These are phyloP conservation scores for Cladorhizidae sp. DNA, from an alignment of 37 sponge, comb jelly and placozoan species.

Conservation along the genomic window DNA sequence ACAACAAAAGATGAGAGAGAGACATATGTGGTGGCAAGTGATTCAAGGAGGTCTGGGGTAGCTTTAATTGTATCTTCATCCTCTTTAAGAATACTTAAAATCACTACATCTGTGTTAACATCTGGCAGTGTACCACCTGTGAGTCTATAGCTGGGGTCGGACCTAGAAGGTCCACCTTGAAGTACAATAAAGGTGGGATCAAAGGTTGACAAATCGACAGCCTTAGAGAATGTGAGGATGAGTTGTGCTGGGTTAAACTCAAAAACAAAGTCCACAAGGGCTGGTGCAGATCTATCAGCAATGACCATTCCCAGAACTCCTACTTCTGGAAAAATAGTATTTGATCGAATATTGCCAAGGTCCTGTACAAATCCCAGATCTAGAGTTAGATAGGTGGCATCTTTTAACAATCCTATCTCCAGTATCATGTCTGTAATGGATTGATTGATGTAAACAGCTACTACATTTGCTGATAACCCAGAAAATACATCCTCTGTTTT, in stretches of 20 bases:
- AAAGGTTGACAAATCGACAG: constrained; percentile 65
- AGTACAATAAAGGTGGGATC: constrained; percentile 74
- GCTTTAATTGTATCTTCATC: constrained; percentile 67
- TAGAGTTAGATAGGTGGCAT: constrained; percentile 62
- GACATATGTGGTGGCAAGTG: constrained; percentile 66
- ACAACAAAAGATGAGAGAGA: constrained; percentile 62
- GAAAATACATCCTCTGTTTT: not conserved
- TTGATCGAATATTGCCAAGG: constrained; percentile 36
- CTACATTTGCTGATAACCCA: constrained; percentile 18
- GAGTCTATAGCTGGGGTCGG: constrained; percentile 56
- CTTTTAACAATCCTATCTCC: constrained; percentile 47
- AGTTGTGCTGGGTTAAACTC: constrained; percentile 70
- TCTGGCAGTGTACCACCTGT: constrained; percentile 61
- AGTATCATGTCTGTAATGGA: constrained; percentile 31
- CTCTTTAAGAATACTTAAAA: constrained; percentile 37
- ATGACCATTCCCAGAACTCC: constrained; percentile 38
- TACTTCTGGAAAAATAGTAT: constrained; percentile 13
- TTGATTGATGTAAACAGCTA: constrained; percentile 33
- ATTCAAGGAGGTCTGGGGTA: constrained; percentile 49
- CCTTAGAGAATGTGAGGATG: constrained; percentile 75
- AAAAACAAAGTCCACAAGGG: constrained; percentile 57
- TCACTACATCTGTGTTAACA: constrained; percentile 14
- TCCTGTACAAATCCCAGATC: constrained; percentile 64
- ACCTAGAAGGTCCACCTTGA: constrained; percentile 43
- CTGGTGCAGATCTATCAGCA: constrained; percentile 56